Conservation (phyloP, 2,113 vertebrate species). For the Pelusios castaneus region DNA sequence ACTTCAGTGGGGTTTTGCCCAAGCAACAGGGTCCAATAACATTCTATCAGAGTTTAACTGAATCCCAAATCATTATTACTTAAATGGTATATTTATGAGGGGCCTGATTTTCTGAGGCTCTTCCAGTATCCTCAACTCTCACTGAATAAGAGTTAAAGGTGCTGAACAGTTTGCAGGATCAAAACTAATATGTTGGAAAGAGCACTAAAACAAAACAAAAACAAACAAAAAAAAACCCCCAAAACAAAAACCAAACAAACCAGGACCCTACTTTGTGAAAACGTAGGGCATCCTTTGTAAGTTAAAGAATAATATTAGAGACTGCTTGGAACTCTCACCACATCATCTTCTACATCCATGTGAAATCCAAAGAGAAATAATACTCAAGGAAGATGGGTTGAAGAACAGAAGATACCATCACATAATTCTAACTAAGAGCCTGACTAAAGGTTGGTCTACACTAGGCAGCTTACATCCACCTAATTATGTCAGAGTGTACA, state of each 20-base stretch:
- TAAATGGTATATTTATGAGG: background rate
- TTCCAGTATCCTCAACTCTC: background rate
- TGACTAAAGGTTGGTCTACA: no score
- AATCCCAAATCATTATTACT: background rate
- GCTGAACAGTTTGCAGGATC: background rate
- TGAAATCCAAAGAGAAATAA: background rate
- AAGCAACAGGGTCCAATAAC: background rate
- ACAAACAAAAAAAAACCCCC: no score
- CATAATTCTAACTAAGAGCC: no score
- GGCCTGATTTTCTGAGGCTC: background rate
- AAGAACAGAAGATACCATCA: background rate
- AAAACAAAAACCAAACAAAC: no score
- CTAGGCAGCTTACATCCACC: no score
- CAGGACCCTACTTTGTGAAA: background rate
- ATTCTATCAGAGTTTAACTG: background rate
- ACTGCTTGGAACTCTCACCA: background rate
- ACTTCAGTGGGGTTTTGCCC: background rate
- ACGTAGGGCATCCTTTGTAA: background rate
- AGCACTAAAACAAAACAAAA: background rate
- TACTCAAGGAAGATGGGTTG: background rate
- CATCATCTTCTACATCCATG: background rate
- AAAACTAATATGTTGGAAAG: background rate
- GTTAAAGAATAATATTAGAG: background rate
- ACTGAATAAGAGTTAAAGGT: background rate
- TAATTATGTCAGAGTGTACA: no score